Base-by-base conservation (phyloP, 2,113 vertebrate species). In the Seriola dumerili region DNA sequence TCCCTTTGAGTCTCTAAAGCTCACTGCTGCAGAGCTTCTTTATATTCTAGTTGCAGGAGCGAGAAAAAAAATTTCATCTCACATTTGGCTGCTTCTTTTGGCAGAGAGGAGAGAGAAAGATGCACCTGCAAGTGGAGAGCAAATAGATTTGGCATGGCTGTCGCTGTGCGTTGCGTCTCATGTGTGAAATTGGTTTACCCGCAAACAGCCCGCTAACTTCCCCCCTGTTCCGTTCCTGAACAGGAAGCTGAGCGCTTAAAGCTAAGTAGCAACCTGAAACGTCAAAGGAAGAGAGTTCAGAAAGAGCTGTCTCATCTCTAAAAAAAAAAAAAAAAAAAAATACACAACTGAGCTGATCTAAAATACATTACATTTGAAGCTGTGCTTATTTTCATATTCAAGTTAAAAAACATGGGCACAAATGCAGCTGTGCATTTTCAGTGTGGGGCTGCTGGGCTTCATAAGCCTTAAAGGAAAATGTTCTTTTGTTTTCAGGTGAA, bases 141-240 rank as follows among this genome's bases (percentile, higher is more conserved):
- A 89, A 80, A 89, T 70, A 80, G 54, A 66, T 83, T 68, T 54
- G 70, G 58, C 9, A 25, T 75, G 62, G 61, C 63, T 85, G 82
- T 65, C 64, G 12, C 54, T 17, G 12, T 82, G 69, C 52, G 3
- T 65, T 65, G 64, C 3, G 36, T 36, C 59, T 81, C 78, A 83
- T 87, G 86, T 91, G 90, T 92, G 90, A 91, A 89, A 89, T 90
- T 85, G 85, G 81, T 92, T 89, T 80, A 86, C 72, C 72, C 57
- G 6, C 85, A 88, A 71, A 88, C 74, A 69, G 42, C 40, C 54
- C 16, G 54, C 86, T 76, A 76, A 89, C 84, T 86, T 89, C 85
- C 75, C 64, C 63, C 52, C 65, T 69, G 63, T 42, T 78, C 63
- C 72, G 80, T 89, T 84, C 63, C 85, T 90, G 72, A 87, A 94